Evolutionary conservation across 2,888 invertebrate species (phyloP), one percentile per base, ranked within the genome.

Genomic region (Eumacrocentrus americanus): DNA sequence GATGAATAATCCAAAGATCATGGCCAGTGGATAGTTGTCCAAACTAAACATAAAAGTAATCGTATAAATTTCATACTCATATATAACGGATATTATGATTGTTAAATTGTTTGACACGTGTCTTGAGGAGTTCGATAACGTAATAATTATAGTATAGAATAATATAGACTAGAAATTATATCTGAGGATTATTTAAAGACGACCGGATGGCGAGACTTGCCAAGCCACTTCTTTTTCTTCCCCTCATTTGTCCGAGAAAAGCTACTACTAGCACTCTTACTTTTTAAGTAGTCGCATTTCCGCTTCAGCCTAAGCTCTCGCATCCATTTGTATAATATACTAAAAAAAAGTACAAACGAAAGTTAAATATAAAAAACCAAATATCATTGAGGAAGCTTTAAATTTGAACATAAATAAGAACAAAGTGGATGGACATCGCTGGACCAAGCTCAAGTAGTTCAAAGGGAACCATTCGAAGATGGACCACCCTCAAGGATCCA

Each of bases 131-230:
- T 20, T 44, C 16, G 22, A 44, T 44, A 16, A 20, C 37, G 38
- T 18, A 20, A 40, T 53, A 22, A 53, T 42, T 53, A 14, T 22
- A 18, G n/a, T 37, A 35, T 18, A 51, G 5, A 18, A 12, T 20
- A 38, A 51, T 18, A 29, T 42, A 37, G 4, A 52, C 12, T 11
- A 37, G 12, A 51, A 37, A 11, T 37, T 52, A 22, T 40, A 12
- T 40, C 16, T n/a, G 14, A 59, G 42, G 38, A 63, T 63, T 63
- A 63, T 63, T 63, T 63, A 60, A 60, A 60, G 65, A 62, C 56
- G 50, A 59, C 42, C 54, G 52, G 55, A 46, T 53, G 29, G 35
- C 35, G 55, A 53, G 54, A 55, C 50, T 42, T 50, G 64, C 54
- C 57, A 52, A 42, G 52, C 56, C 46, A 53, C 42, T 56, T 58